phyloP scores from a whole-genome alignment of 2,888 invertebrate genomes.

The Unio delphinus region DNA sequence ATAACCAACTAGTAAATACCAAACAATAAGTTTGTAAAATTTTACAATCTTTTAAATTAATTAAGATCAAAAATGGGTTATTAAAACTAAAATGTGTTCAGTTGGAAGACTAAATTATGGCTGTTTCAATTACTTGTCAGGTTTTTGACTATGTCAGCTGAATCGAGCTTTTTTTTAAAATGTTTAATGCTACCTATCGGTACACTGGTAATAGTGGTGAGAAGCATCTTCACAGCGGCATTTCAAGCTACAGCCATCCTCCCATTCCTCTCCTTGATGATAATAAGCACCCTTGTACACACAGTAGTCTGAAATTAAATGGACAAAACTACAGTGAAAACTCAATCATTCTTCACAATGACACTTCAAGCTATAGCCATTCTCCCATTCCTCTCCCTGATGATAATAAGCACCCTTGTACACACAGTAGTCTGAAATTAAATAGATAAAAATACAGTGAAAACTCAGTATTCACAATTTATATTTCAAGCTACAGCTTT shows the following conservation, averaged over 20 bases:
- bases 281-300: conserved; percentile 47
- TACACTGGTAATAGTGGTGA: conserved; percentile 53
- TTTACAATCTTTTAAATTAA: too few species aligned
- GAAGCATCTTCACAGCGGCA: conserved; percentile 49
- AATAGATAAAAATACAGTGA: neutral
- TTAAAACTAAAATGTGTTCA: too few species aligned
- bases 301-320: conserved; percentile 38
- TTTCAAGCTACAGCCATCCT: conserved; percentile 45
- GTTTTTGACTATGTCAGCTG: too few species aligned
- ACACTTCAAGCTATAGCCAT: conserved; percentile 45
- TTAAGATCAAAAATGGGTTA: too few species aligned
- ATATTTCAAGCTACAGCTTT: conserved; percentile 46
- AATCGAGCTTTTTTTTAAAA: too few species aligned
- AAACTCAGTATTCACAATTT: conserved; percentile 34
- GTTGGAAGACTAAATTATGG: too few species aligned
- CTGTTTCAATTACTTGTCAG: too few species aligned
- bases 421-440: conserved; percentile 41
- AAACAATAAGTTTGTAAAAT: too few species aligned
- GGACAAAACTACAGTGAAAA: too few species aligned
- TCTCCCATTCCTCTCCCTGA: conserved; percentile 47
- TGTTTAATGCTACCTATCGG: conserved; percentile 36
- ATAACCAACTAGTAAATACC: too few species aligned
- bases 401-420: conserved; percentile 46
- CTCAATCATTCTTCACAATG: conserved; percentile 36
- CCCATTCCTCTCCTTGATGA: conserved; percentile 45